phyloP scores from a whole-genome alignment of 2,888 invertebrate species.

The Drosophila acutilabella region DNA sequence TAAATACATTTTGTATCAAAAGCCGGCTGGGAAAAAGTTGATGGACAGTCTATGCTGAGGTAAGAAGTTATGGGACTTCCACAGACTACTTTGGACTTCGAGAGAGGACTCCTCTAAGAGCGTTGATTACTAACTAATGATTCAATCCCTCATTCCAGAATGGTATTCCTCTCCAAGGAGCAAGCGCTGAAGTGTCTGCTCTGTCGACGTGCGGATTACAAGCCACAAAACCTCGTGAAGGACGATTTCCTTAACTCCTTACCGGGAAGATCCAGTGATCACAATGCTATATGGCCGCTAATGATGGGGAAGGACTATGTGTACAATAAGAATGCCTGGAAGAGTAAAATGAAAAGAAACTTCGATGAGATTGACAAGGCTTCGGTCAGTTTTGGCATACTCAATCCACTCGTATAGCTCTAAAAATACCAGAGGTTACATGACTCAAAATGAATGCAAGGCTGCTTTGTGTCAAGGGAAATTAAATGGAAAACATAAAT shows the following conservation, averaged over 20 bases:
- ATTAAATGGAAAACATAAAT: neutral
- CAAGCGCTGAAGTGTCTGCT: slow-evolving; percentile 56
- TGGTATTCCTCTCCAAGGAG: slow-evolving; percentile 48
- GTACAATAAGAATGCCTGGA: slow-evolving; percentile 63
- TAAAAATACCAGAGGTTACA: slow-evolving; percentile 19
- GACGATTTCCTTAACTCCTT: slow-evolving; percentile 11
- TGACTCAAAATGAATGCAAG: slow-evolving; percentile 22
- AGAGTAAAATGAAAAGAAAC: slow-evolving; percentile 68
- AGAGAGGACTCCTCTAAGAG: no score
- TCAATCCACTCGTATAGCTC: slow-evolving; percentile 70
- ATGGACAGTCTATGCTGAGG: slow-evolving; percentile 42
- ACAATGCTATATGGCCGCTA: slow-evolving; percentile 31
- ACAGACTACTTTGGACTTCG: no score
- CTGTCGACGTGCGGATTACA: slow-evolving; percentile 54
- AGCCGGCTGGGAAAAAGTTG: slow-evolving; percentile 50
- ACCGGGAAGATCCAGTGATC: slow-evolving; percentile 15
- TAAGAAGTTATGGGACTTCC: slow-evolving; percentile 6
- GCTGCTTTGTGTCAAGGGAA: slow-evolving; percentile 71
- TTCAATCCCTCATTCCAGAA: slow-evolving; percentile 35
- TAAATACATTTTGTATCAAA: slow-evolving; percentile 12
- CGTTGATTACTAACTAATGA: neutral
- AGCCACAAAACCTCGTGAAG: slow-evolving; percentile 37
- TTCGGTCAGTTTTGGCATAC: slow-evolving; percentile 73
- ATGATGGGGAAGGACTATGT: slow-evolving; percentile 50
- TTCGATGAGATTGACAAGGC: slow-evolving; percentile 75